Conservation (phyloP, 2,888 invertebrate genomes). For the Heliconius erato region DNA sequence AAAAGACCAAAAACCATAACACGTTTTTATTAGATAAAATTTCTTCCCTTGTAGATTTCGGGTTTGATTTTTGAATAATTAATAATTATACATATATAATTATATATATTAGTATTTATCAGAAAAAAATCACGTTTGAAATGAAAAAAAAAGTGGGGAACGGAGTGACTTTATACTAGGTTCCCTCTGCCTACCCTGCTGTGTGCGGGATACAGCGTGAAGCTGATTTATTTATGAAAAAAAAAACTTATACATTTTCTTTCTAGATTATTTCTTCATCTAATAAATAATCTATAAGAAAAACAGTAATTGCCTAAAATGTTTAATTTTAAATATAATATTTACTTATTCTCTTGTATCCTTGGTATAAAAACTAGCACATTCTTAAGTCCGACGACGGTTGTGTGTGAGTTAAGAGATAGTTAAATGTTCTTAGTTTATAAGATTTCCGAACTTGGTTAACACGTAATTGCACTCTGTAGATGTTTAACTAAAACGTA, state of each 20-base stretch:
- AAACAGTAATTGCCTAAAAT: not conserved
- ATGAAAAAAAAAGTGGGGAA: too few relatives aligned
- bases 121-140: too few relatives aligned
- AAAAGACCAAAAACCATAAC: not conserved
- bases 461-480: conserved; percentile 13
- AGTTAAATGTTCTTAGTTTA: conserved; percentile 9
- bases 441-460: conserved; percentile 7
- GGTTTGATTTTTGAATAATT: not conserved
- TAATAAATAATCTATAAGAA: not conserved
- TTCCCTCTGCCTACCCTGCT: too few relatives aligned
- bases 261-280: not conserved
- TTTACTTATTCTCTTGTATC: not conserved
- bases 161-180: too few relatives aligned
- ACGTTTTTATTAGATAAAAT: not conserved
- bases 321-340: not conserved
- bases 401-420: not conserved
- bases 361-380: not conserved
- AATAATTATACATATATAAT: too few relatives aligned
- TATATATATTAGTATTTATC: too few relatives aligned
- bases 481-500: not conserved
- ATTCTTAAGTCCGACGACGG: not conserved
- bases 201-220: too few relatives aligned
- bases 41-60: not conserved
- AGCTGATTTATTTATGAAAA: too few relatives aligned
- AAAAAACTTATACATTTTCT: too few relatives aligned